Conservation (phyloP, 2,888 invertebrate species). For the Drosophila mercatorum region DNA sequence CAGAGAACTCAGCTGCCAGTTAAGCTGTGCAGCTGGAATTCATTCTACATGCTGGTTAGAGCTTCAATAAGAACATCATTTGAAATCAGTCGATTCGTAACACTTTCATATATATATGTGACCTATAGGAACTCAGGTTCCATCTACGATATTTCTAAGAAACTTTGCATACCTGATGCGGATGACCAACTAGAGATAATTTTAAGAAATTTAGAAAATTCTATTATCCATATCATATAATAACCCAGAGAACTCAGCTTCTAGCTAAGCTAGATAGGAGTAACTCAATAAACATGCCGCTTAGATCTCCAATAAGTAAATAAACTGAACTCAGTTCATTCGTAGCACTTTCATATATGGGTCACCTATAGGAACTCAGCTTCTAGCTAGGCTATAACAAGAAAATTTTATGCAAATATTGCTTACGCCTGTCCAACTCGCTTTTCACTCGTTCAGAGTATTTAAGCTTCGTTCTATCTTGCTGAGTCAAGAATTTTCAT, state of each 20-base stretch:
- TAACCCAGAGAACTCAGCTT: background rate
- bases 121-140: background rate
- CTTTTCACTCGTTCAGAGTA: conserved; percentile 11
- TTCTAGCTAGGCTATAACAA: background rate
- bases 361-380: background rate
- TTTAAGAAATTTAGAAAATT: background rate
- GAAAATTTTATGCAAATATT: background rate
- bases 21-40: background rate
- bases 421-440: background rate
- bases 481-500: conserved; percentile 5
- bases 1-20: background rate
- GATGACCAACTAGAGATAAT: too few species aligned
- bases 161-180: too few species aligned
- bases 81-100: background rate
- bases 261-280: background rate
- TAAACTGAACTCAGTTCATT: background rate
- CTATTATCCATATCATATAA: background rate
- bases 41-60: too few species aligned
- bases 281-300: background rate
- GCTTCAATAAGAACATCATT: background rate
- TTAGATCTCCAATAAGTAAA: too few species aligned
- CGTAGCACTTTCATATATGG: background rate
- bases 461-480: background rate
- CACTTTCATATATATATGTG: background rate
- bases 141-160: background rate